Base-by-base conservation (phyloP, 2,888 invertebrate species). In the Lypha dubia region DNA sequence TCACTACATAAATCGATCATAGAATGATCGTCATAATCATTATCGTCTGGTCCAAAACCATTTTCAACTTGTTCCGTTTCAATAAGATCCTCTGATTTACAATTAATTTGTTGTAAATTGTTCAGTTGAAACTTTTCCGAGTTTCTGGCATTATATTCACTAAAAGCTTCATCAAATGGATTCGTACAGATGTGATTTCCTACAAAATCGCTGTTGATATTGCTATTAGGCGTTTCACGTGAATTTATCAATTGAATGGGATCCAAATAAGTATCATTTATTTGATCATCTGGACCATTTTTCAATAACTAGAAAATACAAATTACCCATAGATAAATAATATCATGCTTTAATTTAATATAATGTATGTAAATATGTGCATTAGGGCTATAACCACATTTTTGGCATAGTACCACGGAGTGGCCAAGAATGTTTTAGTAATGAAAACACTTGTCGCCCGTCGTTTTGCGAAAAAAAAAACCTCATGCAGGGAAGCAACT, bases 1-100 rank as follows among this genome's bases (percentile, higher is more conserved):
- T 86, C 87, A 65, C 84, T 84, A 76, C 85, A 86, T 15, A 87
- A 67, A 74, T 87, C 87, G 41, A 86, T 71, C 87, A 87, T 86
- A 9, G 85, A 84, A 4, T 87, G 84, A 75, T 87, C 87, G 35
- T 87, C 84, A 46, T 84, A 85, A 22, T 87, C 84, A 60, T 84
- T 75, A 32, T 86, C 85, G 44, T 84, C 83, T n/a, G 80, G 73
- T 13, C 70, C 74, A 60, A 70, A 73, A 38, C 81, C 67, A 63
- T 71, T 71, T 28, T 79, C 76, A 17, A 73, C 41, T 28, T 75
- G 62, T 71, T 68, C 76, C 28, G 58, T 46, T n/a, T 65, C 60
- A 20, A 75, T 35, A 0, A 41, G 28, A 15, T 53, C 53, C 11
- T 38, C 46, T 6, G 76, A n/a, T 62, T 79, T 70, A 4, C 71